phyloP scores from a whole-genome alignment of 2,113 vertebrate genomes.

The Callaeas wilsoni region DNA sequence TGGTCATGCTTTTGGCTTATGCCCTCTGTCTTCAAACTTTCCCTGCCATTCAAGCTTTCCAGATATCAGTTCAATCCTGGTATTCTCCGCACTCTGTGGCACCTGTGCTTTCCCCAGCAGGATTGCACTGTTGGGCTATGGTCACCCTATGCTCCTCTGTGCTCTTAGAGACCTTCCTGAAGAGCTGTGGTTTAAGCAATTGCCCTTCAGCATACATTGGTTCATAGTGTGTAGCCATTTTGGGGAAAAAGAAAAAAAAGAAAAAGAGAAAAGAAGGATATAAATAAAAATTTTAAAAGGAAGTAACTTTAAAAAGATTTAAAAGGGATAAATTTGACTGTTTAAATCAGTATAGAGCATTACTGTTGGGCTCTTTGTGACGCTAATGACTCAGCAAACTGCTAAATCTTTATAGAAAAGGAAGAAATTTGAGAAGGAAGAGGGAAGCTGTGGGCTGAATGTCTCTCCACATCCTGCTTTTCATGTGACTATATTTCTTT shows the following conservation, averaged over 20 bases:
- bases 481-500: neutral
- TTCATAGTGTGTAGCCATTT: neutral
- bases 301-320: neutral
- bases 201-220: neutral
- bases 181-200: neutral
- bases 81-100: neutral
- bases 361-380: neutral
- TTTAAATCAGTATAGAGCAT: neutral
- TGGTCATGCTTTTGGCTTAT: neutral
- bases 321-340: neutral
- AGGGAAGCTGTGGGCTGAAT: neutral
- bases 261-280: neutral
- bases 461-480: neutral
- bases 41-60: neutral
- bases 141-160: neutral
- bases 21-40: neutral
- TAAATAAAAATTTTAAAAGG: neutral
- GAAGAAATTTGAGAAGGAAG: neutral
- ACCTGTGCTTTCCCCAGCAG: neutral
- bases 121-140: neutral
- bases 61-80: neutral
- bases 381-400: neutral
- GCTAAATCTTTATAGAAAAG: neutral
- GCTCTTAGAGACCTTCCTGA: neutral
- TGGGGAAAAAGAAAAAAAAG: accelerated